These are phyloP conservation scores for Cinara cedri DNA, from an alignment of 2,888 invertebrate genomes.

Conservation along the genomic window DNA sequence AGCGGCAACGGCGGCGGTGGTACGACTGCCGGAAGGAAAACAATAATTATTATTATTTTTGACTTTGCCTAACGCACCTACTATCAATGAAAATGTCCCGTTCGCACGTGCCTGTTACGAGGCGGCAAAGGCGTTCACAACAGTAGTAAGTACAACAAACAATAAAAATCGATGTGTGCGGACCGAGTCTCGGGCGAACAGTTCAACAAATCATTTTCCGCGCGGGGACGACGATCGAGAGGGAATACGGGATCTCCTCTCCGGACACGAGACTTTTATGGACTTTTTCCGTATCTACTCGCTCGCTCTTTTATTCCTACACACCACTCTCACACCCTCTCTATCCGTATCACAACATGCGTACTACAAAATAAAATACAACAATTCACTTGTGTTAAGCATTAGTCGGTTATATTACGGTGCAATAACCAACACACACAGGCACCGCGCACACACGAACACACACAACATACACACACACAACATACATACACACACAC, in stretches of 20 bases:
- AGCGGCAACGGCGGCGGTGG: background rate
- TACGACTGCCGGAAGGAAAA: background rate
- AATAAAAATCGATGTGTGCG: conserved; percentile 7
- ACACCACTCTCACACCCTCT: background rate
- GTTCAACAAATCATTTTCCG: conserved; percentile 33
- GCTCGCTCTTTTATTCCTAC: background rate
- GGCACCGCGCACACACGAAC: background rate
- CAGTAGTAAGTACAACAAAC: background rate
- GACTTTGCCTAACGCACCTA: background rate
- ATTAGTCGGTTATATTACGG: too few relatives aligned
- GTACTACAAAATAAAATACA: background rate
- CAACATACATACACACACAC: background rate
- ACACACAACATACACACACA: background rate
- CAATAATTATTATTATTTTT: background rate
- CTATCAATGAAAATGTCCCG: background rate
- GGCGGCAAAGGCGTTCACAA: conserved; percentile 4
- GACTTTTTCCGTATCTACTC: background rate
- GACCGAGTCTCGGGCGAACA: background rate
- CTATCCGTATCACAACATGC: background rate
- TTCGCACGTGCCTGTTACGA: background rate
- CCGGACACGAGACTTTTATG: background rate
- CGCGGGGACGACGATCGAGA: background rate
- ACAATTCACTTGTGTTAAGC: too few relatives aligned
- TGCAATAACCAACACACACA: too few relatives aligned
- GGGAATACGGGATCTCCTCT: conserved; percentile 8